Base-by-base conservation (phyloP, 2,888 invertebrate genomes). In the Mythimna albipuncta region DNA sequence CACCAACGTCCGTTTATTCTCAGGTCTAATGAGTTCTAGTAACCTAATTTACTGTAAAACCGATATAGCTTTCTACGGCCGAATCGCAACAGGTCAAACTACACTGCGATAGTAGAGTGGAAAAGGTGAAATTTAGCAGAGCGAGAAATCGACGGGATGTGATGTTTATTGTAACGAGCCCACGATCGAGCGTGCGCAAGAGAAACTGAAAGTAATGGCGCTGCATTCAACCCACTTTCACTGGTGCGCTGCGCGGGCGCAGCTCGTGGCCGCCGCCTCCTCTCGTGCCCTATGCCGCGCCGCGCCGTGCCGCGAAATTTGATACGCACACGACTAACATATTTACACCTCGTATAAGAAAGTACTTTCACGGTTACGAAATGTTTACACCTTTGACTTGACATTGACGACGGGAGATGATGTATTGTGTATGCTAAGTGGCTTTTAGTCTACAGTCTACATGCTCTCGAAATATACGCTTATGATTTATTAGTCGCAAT, bases 81-180 rank as follows among this genome's bases (percentile, higher is more conserved):
- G 87, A 90, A 89, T 89, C 84, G 86, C 91, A 88, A 82, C 80
- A 85, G 92, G 94, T 93, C 93, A 92, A 92, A 90, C 92, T 91
- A 91, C 91, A 89, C 89, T 87, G 90, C 89, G 90, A 92, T 92
- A 91, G 91, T 90, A 91, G 89, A 92, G 92, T 94, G 93, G 94
- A 94, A 95, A 95, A 95, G 95, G 96, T 95, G 96, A 96, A 96
- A 96, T 94, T 96, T 94, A 93, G 93, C 93, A 91, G 92, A 94
- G 94, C 95, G 95, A 95, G 96, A 96, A 96, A 96, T 96, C 95
- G 94, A 92, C 95, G 95, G 95, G 95, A 95, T 95, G 95, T 94
- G 92, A 94, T 93, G 95, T 94, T 95, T 95, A 95, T 96, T 95
- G 95, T 96, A 95, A 94, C 95, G 94, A 94, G 93, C 93, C 90